Conservation (phyloP, 2,113 vertebrate genomes). For the Melanotaenia duboulayi region DNA sequence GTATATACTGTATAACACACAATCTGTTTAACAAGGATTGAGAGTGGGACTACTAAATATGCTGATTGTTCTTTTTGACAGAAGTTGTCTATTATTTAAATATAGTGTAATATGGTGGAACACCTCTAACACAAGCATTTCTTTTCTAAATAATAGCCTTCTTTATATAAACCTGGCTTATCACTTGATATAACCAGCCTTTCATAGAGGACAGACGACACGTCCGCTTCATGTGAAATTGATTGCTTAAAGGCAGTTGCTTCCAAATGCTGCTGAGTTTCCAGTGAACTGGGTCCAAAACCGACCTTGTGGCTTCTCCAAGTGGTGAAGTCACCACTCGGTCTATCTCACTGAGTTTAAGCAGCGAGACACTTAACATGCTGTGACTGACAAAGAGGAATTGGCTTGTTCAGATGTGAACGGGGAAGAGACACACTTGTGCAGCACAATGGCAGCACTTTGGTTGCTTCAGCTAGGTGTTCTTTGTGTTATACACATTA, state of each 20-base stretch:
- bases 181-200: neutral
- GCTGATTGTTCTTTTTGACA: too few species aligned
- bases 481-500: neutral
- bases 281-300: slow-evolving; percentile 7
- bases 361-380: neutral
- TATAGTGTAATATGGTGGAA: too few species aligned
- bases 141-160: neutral
- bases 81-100: too few species aligned
- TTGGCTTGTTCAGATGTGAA: neutral
- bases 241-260: slow-evolving; percentile 16
- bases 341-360: neutral
- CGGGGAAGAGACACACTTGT: neutral
- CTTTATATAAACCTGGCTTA: neutral
- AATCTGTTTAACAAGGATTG: too few species aligned
- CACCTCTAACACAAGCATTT: neutral
- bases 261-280: slow-evolving; percentile 19
- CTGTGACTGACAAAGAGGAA: slow-evolving; percentile 5
- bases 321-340: slow-evolving; percentile 13
- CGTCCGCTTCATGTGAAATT: slow-evolving; percentile 37
- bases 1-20: too few species aligned
- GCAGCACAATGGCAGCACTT: neutral
- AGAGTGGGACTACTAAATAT: too few species aligned
- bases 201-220: too few species aligned
- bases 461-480: neutral
- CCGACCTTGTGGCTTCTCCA: neutral